Evolutionary conservation across 1,140 invertebrate species (phyloP).

Genomic region (Musca vetustissima): DNA sequence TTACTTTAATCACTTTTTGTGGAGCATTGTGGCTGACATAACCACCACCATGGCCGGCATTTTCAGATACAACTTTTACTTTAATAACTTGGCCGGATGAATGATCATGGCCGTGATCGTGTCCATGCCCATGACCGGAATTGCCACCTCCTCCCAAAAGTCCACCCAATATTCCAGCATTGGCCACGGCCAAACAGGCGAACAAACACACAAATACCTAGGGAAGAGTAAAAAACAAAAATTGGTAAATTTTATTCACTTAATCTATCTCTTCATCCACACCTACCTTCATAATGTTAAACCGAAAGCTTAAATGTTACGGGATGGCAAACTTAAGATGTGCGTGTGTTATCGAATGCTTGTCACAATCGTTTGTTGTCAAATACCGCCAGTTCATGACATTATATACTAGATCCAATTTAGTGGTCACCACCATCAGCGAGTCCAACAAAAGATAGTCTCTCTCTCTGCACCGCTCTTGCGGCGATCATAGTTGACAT

Average conservation of each 20-base stretch:
- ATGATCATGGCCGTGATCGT: conserved; percentile 8
- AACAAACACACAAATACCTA: conserved; percentile 48
- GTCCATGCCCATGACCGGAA: neutral
- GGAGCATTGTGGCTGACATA: conserved; percentile 18
- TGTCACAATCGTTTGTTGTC: no score
- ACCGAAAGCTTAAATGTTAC: neutral
- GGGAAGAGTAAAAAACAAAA: neutral
- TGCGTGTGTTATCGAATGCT: no score
- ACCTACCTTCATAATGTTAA: conserved; percentile 11
- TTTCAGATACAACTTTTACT: neutral
- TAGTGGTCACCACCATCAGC: no score
- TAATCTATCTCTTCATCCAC: no score
- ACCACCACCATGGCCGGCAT: conserved; percentile 1
- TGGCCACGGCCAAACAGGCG: conserved; percentile 47
- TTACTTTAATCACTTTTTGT: conserved; percentile 38
- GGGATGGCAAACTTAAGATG: no score
- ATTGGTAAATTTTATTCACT: neutral
- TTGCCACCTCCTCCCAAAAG: conserved; percentile 35
- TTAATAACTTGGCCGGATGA: conserved; percentile 13
- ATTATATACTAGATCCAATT: no score
- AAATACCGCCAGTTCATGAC: no score
- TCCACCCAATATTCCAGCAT: conserved; percentile 45
- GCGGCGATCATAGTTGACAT: no score
- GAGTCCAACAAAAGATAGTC: no score
- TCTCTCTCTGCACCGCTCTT: no score